These are phyloP conservation scores for Masnerella sp. DNA, from an alignment of 2,888 invertebrate genomes.

Conservation along the genomic window DNA sequence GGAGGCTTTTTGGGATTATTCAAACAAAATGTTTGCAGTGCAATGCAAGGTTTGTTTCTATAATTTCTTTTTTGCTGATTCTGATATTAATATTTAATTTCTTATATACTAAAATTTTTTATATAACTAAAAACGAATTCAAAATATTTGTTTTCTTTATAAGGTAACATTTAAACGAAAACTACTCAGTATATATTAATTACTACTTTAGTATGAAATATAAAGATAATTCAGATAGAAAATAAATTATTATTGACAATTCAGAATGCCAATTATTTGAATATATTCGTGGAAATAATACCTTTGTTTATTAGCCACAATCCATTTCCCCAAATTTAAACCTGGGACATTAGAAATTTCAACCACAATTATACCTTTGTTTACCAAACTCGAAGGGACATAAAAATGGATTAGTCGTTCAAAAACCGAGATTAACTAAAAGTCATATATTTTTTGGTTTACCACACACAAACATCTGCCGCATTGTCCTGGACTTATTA, in stretches of 20 bases:
- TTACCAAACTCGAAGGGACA: slow-evolving; percentile 5
- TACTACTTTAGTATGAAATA: too few relatives aligned
- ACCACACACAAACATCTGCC: slow-evolving; percentile 5
- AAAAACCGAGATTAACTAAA: background rate
- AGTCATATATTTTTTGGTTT: background rate
- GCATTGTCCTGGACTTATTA: background rate
- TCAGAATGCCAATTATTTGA: too few relatives aligned
- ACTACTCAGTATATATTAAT: too few relatives aligned
- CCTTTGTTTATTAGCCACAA: background rate
- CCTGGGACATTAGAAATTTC: background rate
- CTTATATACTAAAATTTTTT: background rate
- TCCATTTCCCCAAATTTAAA: background rate
- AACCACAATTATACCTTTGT: slow-evolving; percentile 2
- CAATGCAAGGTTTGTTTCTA: slow-evolving; percentile 11
- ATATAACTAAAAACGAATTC: background rate
- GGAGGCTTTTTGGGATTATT: background rate
- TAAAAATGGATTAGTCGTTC: background rate
- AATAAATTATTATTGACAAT: too few relatives aligned
- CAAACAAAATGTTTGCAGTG: background rate
- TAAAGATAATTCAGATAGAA: too few relatives aligned
- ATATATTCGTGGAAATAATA: too few relatives aligned
- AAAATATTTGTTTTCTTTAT: too few relatives aligned
- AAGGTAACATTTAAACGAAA: too few relatives aligned
- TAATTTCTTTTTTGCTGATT: too few relatives aligned
- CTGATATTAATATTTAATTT: background rate